Evolutionary conservation across 2,797 vertebrate species (phyloP).

Genomic region (Schizopygopsis pylzovi): DNA sequence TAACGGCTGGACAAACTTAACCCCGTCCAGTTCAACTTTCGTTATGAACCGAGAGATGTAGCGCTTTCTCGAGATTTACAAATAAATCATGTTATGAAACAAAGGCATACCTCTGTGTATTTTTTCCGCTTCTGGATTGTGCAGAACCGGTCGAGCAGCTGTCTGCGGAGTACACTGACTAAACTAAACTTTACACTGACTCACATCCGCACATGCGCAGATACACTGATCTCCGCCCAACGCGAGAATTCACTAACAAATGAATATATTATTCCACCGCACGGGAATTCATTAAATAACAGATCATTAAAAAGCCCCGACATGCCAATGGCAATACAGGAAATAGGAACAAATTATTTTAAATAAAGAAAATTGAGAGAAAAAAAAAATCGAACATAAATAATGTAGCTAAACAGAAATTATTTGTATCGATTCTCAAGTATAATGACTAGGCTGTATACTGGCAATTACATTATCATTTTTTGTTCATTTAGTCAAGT

Average conservation of each 20-base stretch:
- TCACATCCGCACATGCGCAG: conserved; percentile 56
- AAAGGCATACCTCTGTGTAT: not conserved
- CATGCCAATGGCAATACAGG: no score
- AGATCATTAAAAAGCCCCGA: not conserved
- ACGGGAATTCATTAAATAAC: no score
- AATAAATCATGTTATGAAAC: not conserved
- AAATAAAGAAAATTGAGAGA: not conserved
- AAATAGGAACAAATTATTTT: not conserved
- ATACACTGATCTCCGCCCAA: not conserved
- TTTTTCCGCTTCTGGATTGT: not conserved
- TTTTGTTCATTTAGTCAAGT: not conserved
- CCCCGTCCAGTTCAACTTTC: not conserved
- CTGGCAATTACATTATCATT: no score
- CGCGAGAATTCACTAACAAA: not conserved
- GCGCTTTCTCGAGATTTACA: no score
- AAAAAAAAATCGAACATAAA: not conserved
- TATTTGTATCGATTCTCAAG: not conserved
- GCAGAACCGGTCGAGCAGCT: not conserved
- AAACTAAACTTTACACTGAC: not conserved
- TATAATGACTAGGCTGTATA: not conserved
- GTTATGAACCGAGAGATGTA: no score
- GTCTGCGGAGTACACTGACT: not conserved
- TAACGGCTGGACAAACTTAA: not conserved
- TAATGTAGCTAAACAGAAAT: not conserved
- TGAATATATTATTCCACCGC: not conserved